phyloP scores from a whole-genome alignment of 2,888 invertebrate species.

The Drosophila vallismaia region DNA sequence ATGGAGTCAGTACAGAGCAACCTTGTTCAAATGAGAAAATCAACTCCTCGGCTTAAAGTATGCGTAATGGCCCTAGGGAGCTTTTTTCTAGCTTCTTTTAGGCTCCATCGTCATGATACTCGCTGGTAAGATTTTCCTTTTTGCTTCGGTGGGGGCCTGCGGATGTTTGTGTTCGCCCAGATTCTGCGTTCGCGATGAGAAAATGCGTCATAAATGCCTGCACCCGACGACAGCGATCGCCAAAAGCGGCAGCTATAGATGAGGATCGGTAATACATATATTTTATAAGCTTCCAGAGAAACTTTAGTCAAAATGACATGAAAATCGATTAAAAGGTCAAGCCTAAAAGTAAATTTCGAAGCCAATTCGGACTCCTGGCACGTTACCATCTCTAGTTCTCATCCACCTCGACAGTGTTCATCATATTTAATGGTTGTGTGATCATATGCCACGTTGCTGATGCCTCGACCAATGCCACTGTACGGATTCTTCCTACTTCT shows the following conservation, averaged over 20 bases:
- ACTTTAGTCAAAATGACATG: no score
- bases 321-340: neutral
- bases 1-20: slow-evolving; percentile 38
- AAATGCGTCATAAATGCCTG: slow-evolving; percentile 81
- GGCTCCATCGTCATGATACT: neutral
- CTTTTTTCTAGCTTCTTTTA: slow-evolving; percentile 26
- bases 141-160: slow-evolving; percentile 51
- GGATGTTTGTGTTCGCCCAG: slow-evolving; percentile 67
- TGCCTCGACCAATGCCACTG: slow-evolving; percentile 30
- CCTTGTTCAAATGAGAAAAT: slow-evolving; percentile 38
- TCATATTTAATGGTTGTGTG: slow-evolving; percentile 79
- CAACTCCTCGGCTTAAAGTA: slow-evolving; percentile 69
- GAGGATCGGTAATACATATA: neutral
- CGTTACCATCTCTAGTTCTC: slow-evolving; percentile 23
- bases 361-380: neutral
- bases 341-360: no score
- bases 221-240: slow-evolving; percentile 68
- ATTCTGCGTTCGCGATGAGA: slow-evolving; percentile 67
- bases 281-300: no score
- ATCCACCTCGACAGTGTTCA: slow-evolving; percentile 70
- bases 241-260: slow-evolving; percentile 1
- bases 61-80: slow-evolving; percentile 79
- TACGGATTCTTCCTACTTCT: slow-evolving; percentile 17
- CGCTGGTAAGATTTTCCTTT: neutral
- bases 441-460: slow-evolving; percentile 73